These are phyloP conservation scores for Chydorus sphaericus DNA, from an alignment of 2,888 invertebrate species.

Conservation along the genomic window DNA sequence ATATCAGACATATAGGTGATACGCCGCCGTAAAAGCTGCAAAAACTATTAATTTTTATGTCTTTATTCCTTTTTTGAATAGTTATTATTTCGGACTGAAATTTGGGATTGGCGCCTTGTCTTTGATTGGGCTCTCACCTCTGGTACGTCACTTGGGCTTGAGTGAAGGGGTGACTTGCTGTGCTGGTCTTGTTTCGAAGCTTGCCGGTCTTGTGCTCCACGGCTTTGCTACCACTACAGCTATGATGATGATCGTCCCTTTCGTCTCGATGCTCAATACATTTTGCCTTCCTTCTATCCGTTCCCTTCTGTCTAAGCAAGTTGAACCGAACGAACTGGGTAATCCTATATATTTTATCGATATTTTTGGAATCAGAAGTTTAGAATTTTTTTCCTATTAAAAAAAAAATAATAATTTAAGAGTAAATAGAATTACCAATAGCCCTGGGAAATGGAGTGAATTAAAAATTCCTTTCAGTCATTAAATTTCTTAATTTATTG, in stretches of 20 bases:
- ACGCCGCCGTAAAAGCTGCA: too few relatives aligned
- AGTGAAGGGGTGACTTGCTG: conserved; percentile 27
- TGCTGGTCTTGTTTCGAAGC: conserved; percentile 28
- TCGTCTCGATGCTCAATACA: conserved; percentile 27
- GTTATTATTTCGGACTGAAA: conserved; percentile 37
- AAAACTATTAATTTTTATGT: too few relatives aligned
- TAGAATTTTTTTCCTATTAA: neutral
- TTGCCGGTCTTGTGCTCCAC: conserved; percentile 26
- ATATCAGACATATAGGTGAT: conserved; percentile 42
- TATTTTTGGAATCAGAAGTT: neutral
- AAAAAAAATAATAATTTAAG: neutral
- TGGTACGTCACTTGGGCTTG: conserved; percentile 6
- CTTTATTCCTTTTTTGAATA: too few relatives aligned
- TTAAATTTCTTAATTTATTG: too few relatives aligned
- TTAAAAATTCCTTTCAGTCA: too few relatives aligned
- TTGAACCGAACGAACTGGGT: conserved; percentile 31
- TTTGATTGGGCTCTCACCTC: conserved; percentile 26
- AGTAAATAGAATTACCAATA: too few relatives aligned
- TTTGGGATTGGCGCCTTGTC: conserved; percentile 40
- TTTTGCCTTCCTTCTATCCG: conserved; percentile 30
- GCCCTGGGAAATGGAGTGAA: too few relatives aligned
- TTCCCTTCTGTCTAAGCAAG: conserved; percentile 30
- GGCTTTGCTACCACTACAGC: conserved; percentile 25
- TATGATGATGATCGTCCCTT: conserved; percentile 28
- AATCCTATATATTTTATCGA: conserved; percentile 12